These are phyloP conservation scores for Xylocopa sonorina DNA, from an alignment of 1,140 invertebrate species.

Conservation along the genomic window DNA sequence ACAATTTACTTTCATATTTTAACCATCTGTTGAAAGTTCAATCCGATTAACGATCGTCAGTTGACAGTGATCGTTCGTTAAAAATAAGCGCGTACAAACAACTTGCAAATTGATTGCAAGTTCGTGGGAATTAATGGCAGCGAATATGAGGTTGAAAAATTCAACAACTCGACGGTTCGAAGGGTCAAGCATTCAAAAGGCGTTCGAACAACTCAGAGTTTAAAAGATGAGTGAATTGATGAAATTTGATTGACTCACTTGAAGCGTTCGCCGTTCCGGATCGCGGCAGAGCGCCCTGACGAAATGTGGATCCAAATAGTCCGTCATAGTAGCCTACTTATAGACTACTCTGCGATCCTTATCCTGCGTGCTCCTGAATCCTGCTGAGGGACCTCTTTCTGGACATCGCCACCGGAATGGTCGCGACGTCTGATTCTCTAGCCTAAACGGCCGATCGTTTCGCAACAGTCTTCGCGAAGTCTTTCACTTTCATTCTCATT, in stretches of 20 bases:
- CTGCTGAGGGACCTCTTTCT: constrained; percentile 39
- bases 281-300: constrained; percentile 84
- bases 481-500: constrained; percentile 27
- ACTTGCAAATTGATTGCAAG: background rate
- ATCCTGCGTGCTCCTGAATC: constrained; percentile 47
- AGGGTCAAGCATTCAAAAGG: too few relatives aligned
- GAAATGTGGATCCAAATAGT: constrained; percentile 85
- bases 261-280: constrained; percentile 84
- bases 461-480: background rate
- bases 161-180: background rate
- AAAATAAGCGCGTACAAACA: background rate
- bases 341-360: constrained; percentile 66
- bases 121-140: too few relatives aligned
- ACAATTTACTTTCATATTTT: constrained; percentile 25
- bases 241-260: constrained; percentile 75
- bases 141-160: background rate
- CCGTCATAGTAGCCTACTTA: constrained; percentile 78
- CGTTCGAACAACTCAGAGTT: too few relatives aligned
- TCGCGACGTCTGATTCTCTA: constrained; percentile 26
- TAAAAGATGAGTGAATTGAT: too few relatives aligned
- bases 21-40: constrained; percentile 22
- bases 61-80: background rate
- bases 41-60: constrained; percentile 1
- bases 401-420: constrained; percentile 52
- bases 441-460: constrained; percentile 5